A percentile compares a stretch with the other conserved stretches of the same genome.
These are phyloP conservation scores for Perizoma flavofasciatum DNA, from an alignment of 2,888 invertebrate genomes.

Conservation along the genomic window DNA sequence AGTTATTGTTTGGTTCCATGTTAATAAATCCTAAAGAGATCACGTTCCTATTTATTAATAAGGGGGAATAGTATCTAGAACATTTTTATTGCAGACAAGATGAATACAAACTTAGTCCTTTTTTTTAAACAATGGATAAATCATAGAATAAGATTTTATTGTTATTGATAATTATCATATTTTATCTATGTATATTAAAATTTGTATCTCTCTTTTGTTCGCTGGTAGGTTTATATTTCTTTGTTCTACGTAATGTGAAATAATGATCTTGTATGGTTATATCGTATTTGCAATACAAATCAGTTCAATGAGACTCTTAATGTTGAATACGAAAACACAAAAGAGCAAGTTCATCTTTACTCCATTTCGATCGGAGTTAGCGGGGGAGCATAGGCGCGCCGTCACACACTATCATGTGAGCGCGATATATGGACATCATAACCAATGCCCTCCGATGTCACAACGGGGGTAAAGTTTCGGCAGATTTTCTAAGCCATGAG, in stretches of 20 bases:
- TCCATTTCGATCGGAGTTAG: slow-evolving; percentile 42
- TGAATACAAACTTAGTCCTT: no score
- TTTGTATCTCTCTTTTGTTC: no score
- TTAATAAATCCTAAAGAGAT: not conserved
- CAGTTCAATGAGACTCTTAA: slow-evolving; percentile 1
- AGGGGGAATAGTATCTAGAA: no score
- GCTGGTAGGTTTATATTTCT: no score
- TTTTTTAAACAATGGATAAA: no score
- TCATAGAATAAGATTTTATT: no score
- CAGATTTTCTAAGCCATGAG: no score
- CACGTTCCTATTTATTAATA: not conserved
- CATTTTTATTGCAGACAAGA: no score
- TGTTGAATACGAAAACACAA: slow-evolving; percentile 28
- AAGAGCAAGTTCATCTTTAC: slow-evolving; percentile 59
- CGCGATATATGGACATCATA: slow-evolving; percentile 72
- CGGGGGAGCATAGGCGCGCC: slow-evolving; percentile 70
- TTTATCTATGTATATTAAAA: no score
- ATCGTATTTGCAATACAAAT: not conserved
- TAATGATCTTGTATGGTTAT: no score
- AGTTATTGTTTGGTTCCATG: slow-evolving; percentile 2
- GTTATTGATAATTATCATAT: no score
- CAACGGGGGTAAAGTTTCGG: slow-evolving; percentile 3
- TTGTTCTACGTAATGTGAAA: no score
- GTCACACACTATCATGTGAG: slow-evolving; percentile 67
- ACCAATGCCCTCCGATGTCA: slow-evolving; percentile 49